Evolutionary conservation across 2,888 invertebrate genomes (phyloP), one percentile per base, ranked within the genome.

Genomic region (Gymnocheta viridis): DNA sequence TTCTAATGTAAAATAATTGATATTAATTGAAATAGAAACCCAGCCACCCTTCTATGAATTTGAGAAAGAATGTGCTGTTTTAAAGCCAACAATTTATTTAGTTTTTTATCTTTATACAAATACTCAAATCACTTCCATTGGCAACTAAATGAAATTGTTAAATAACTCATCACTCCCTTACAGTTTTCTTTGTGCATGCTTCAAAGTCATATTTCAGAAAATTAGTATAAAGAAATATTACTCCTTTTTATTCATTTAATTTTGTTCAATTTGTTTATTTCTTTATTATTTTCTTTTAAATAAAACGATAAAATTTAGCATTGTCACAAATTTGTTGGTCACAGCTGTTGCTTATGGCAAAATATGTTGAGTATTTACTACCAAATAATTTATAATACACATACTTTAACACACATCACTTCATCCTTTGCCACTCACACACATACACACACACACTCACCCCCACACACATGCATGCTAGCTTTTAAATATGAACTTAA

Each of bases 251-350:
- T 56, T 22, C n/a, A n/a, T 35, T 76, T 58, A 77, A 77, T 67
- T 67, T 77, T 38, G 35, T 47, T 67, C 56, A 77, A 76, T 77
- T 82, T 72, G 64, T 54, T 58, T 70, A 22, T 51, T 60, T 51
- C 19, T 35, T 54, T 27, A 22, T 64, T 35, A 17, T 32, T 41
- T 29, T 79, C 10, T 54, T 58, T 38, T 64, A 14, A 24, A 27
- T 62, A 44, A 79, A 83, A 70, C 76, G 83, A 83, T 83, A 76
- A 84, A 84, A 72, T 81, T 83, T 73, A 81, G 77, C 81, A 77
- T 69, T 81, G 84, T 84, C 84, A 84, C 84, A 81, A 84, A 77
- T 81, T 84, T 84, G 60, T 74, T 81, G 67, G 81, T 84, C 84
- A 73, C 84, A 84, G 81, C 81, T 84, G 84, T 84, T 81, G 84